Percentiles rank a stretch among this genome's conserved stretches.
Evolutionary conservation across 2,113 vertebrate species (phyloP).

Genomic region (Corydoras sp.): DNA sequence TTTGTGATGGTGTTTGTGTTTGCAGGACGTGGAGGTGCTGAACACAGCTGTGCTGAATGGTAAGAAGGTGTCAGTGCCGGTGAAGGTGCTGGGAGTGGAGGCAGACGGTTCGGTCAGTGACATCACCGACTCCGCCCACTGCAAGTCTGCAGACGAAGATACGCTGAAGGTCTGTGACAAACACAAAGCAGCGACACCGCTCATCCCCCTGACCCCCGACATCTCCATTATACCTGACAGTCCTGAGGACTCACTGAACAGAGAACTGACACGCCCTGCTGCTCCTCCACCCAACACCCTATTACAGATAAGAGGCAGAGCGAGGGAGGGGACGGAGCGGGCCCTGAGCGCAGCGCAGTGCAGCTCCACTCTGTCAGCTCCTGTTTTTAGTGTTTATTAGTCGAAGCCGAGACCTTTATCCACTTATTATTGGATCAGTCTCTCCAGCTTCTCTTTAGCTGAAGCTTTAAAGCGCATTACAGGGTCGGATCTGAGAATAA

Average conservation of each 20-base stretch:
- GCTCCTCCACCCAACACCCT: not conserved
- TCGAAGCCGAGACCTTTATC: slow-evolving; percentile 31
- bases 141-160: slow-evolving; percentile 75
- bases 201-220: slow-evolving; percentile 18
- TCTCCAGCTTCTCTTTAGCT: slow-evolving; percentile 29
- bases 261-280: slow-evolving; percentile 15
- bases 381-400: slow-evolving; percentile 28
- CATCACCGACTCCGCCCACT: slow-evolving; percentile 79
- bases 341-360: slow-evolving; percentile 21
- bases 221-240: slow-evolving; percentile 36
- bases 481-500: slow-evolving; percentile 18
- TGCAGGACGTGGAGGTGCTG: slow-evolving; percentile 79
- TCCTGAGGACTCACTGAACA: slow-evolving; percentile 13
- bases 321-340: slow-evolving; percentile 2
- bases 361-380: slow-evolving; percentile 6
- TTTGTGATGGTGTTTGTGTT: not conserved
- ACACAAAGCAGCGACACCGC: not conserved
- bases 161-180: slow-evolving; percentile 73
- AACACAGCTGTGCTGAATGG: slow-evolving; percentile 88
- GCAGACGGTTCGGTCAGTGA: slow-evolving; percentile 73
- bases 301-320: slow-evolving; percentile 4
- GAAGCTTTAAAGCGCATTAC: slow-evolving; percentile 27
- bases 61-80: slow-evolving; percentile 72
- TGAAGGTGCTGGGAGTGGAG: slow-evolving; percentile 81
- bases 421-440: slow-evolving; percentile 42